phyloP scores from a whole-genome alignment of 2,797 vertebrate species.

The Melanotaenia boesemani region DNA sequence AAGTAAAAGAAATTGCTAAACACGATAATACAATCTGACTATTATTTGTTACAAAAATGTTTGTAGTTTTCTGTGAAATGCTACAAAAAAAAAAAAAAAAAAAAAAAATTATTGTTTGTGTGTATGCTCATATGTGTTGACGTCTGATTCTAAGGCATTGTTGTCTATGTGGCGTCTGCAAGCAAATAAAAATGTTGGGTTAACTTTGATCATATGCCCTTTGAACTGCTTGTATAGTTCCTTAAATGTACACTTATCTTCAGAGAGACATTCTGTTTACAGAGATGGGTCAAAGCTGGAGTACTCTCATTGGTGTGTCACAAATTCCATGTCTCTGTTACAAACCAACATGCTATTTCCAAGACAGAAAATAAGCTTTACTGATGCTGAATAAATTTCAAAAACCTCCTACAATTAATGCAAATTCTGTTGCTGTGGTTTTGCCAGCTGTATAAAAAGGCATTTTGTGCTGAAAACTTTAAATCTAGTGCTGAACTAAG shows the following conservation, averaged over 20 bases:
- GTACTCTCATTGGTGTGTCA: conserved; percentile 61
- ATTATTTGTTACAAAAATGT: conserved; percentile 38
- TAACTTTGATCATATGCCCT: conserved; percentile 24
- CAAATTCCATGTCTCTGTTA: conserved; percentile 74
- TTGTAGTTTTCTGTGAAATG: conserved; percentile 33
- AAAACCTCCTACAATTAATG: background rate
- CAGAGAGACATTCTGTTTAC: conserved; percentile 65
- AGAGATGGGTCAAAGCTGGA: conserved; percentile 66
- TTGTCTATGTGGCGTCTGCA: background rate
- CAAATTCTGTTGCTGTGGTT: conserved; percentile 2
- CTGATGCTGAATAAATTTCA: background rate
- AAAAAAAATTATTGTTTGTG: conserved; percentile 10
- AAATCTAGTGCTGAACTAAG: background rate
- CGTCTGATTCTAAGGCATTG: conserved; percentile 10
- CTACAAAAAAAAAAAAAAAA: background rate
- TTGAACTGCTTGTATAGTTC: conserved; percentile 44
- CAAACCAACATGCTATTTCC: conserved; percentile 71
- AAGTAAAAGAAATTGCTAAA: conserved; percentile 12
- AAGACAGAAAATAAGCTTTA: conserved; percentile 43
- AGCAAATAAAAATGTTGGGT: conserved; percentile 3
- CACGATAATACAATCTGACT: conserved; percentile 32
- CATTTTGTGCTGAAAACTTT: background rate
- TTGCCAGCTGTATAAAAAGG: background rate
- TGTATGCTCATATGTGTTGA: conserved; percentile 9
- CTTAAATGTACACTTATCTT: conserved; percentile 70